These are phyloP conservation scores for Aelia acuminata DNA, from an alignment of 2,888 invertebrate genomes.

Conservation along the genomic window DNA sequence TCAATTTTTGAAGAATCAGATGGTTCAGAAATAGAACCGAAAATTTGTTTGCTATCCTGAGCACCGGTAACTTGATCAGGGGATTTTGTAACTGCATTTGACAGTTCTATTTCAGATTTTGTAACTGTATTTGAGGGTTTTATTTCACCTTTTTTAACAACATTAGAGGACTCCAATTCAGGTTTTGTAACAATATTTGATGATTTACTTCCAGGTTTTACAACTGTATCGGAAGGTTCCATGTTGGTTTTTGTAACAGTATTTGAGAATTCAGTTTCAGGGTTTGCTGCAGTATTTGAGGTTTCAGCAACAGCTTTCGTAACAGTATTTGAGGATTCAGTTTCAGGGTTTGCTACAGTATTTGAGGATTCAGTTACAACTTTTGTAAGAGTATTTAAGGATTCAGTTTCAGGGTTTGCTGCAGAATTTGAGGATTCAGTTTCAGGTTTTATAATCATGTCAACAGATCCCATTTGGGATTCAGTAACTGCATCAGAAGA, in stretches of 20 bases:
- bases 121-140: background rate
- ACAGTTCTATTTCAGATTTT: background rate
- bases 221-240: background rate
- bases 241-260: background rate
- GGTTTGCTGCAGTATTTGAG: background rate
- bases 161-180: background rate
- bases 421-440: background rate
- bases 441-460: background rate
- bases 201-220: background rate
- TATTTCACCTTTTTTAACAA: background rate
- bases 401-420: background rate
- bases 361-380: background rate
- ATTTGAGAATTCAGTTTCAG: background rate
- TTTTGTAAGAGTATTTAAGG: background rate
- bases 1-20: background rate
- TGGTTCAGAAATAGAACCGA: background rate
- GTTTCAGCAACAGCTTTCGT: background rate
- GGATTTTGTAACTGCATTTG: background rate
- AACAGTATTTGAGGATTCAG: background rate
- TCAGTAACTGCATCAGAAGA: background rate
- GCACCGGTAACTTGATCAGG: background rate
- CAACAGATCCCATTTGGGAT: background rate
- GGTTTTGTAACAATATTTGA: background rate
- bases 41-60: background rate
- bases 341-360: background rate